phyloP scores from a whole-genome alignment of 1,140 invertebrate species.

The Dinoponera quadriceps region DNA sequence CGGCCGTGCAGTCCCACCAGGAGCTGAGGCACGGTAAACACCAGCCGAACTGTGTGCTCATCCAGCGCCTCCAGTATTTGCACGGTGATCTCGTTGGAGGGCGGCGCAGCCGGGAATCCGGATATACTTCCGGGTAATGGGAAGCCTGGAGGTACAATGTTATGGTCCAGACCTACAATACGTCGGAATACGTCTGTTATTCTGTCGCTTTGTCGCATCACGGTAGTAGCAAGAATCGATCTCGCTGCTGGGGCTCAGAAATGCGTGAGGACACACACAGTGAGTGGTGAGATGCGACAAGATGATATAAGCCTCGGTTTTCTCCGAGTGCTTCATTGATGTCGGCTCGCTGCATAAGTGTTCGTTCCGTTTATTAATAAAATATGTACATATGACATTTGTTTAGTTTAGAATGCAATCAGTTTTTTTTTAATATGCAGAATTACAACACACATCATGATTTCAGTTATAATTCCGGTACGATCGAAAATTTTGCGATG shows the following conservation, averaged over 20 bases:
- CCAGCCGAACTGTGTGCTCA: slow-evolving; percentile 91
- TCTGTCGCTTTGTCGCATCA: neutral
- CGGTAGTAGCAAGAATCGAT: neutral
- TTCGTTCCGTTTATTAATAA: too few species aligned
- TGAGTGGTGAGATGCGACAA: neutral
- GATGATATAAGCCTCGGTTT: neutral
- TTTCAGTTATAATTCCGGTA: too few species aligned
- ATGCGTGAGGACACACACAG: slow-evolving; percentile 8
- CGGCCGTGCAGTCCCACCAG: slow-evolving; percentile 94
- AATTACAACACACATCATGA: too few species aligned
- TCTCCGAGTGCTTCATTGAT: neutral
- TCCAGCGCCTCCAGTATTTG: slow-evolving; percentile 91
- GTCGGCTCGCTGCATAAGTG: too few species aligned
- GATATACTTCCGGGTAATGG: slow-evolving; percentile 70
- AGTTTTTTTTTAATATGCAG: too few species aligned
- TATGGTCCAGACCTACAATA: slow-evolving; percentile 78
- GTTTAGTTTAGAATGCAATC: too few species aligned
- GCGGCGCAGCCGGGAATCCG: slow-evolving; percentile 75
- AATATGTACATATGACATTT: too few species aligned
- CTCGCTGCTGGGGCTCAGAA: neutral
- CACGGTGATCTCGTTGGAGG: slow-evolving; percentile 87
- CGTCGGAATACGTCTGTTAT: neutral
- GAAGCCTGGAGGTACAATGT: slow-evolving; percentile 71
- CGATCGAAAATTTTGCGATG: too few species aligned
- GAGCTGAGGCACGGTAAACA: slow-evolving; percentile 92